Base-by-base conservation (phyloP, 2,113 vertebrate species). In the Python bivittatus region DNA sequence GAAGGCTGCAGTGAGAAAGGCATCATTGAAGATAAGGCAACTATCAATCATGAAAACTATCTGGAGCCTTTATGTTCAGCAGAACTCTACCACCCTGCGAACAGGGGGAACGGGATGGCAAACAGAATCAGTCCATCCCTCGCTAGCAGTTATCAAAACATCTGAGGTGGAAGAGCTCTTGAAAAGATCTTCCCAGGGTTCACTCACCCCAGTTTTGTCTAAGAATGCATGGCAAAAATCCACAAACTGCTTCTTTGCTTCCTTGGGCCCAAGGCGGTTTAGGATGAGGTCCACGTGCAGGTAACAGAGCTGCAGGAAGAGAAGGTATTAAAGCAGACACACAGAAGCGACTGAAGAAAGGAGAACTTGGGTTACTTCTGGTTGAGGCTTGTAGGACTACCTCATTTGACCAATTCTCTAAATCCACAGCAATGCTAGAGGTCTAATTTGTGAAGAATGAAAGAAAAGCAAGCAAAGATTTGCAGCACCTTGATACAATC, bases 201-300 rank as follows among this genome's bases (percentile, higher is more conserved):
- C 95, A 97, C 98, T 98, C 96, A 99, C 99, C 89, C 98, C 98
- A 0, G 98, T 98, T 97, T 99, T 99, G 88, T 99, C 98, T 97
- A 99, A 93, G 95, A 99, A 99, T 86, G 91, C 98, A 96, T 98
- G 98, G 96, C 97, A 98, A 96, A 99, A 99, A 86, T 99, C 99
- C 79, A 97, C 94, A 97, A 99, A 99, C 86, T 98, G 97, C 94
- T 99, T 99, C 97, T 98, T 98, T 93, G 97, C 97, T 95, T 99
- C 99, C 97, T 99, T 99, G 96, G 98, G 57, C 88, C 94, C 98
- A 95, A 98, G 96, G 17, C 90, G 97, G 91, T 48, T 61, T 12
- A 61, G 97, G 86, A 98, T 95, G 95, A 98, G 97, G 57, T 99
- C 98, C 4, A 98, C 98, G 4, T 99, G 98, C 79, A 99, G 97